These are phyloP conservation scores for Zaprionus ornatus DNA, from an alignment of 1,140 invertebrate genomes.

Conservation along the genomic window DNA sequence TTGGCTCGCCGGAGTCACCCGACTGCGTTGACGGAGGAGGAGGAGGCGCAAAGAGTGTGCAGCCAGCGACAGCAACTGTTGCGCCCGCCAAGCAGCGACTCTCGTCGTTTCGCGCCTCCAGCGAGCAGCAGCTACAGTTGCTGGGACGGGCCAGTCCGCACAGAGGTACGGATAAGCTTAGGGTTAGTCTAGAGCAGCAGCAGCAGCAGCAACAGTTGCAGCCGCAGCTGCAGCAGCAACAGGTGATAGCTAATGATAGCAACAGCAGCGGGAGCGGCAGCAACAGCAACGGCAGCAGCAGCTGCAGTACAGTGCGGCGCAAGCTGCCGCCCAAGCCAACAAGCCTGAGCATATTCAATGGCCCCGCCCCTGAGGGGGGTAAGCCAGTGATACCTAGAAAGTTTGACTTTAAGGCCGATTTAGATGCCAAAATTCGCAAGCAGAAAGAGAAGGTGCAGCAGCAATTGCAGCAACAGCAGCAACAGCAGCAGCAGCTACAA, in stretches of 20 bases:
- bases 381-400: constrained; percentile 69
- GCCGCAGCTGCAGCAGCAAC: constrained; percentile 34
- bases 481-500: constrained; percentile 36
- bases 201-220: constrained; percentile 34
- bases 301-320: constrained; percentile 35
- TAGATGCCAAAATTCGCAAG: constrained; percentile 79
- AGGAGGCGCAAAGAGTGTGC: neutral
- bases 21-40: constrained; percentile 29
- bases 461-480: constrained; percentile 66
- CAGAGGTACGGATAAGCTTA: constrained; percentile 72
- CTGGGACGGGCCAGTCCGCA: constrained; percentile 70
- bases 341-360: constrained; percentile 74
- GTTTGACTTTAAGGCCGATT: constrained; percentile 77
- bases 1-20: constrained; percentile 62
- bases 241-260: constrained; percentile 32
- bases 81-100: constrained; percentile 82
- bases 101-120: constrained; percentile 79
- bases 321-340: constrained; percentile 73
- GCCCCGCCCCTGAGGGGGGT: constrained; percentile 24
- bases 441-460: constrained; percentile 76
- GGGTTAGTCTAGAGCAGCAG: constrained; percentile 50
- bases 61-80: constrained; percentile 72
- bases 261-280: constrained; percentile 8
- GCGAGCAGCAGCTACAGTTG: constrained; percentile 78
- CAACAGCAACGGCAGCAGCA: constrained; percentile 34